Evolutionary conservation across 2,888 invertebrate species (phyloP), one percentile per base, ranked within the genome.

Genomic region (Frankliniella intonsa): DNA sequence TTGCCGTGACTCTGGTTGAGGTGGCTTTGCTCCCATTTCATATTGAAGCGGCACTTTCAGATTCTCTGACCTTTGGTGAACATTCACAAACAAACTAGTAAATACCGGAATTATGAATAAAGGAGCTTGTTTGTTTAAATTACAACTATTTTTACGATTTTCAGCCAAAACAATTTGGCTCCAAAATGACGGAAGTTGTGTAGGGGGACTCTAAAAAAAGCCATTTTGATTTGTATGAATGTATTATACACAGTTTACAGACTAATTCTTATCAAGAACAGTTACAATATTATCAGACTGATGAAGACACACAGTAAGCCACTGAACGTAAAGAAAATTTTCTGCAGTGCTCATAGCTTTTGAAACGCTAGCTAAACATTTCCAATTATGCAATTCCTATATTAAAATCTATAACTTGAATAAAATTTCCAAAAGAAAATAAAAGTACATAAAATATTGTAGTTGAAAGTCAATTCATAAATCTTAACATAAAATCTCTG

Each of bases 241-340:
- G 69, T 76, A 76, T 25, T 76, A 76, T 76, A 76, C 69, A 76
- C 69, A 76, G 69, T 76, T 76, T 76, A 76, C 69, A 76, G 12
- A 76, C 69, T 76, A 76, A 25, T 76, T 76, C 69, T 76, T 76
- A 76, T 76, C n/a, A 22, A 76, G 69, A 76, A 76, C 69, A 76
- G 25, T 76, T 76, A 76, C 22, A 76, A 76, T 76, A 76, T 76
- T 76, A 25, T 76, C 69, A 76, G 69, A 76, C 69, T 76, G 69
- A 76, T 76, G 22, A 76, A 25, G 25, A 76, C 69, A 76, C 69
- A 76, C 69, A 25, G 69, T 25, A 76, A 76, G 69, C 69, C 25
- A 25, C 25, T 76, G 69, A 76, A 76, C 11, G 69, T 12, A 12
- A 76, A 69, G 22, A 69, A 12, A 76, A 76, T 25, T 10, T 76